Base-by-base conservation (phyloP, 2,888 invertebrate genomes). In the Helobdella robusta region DNA sequence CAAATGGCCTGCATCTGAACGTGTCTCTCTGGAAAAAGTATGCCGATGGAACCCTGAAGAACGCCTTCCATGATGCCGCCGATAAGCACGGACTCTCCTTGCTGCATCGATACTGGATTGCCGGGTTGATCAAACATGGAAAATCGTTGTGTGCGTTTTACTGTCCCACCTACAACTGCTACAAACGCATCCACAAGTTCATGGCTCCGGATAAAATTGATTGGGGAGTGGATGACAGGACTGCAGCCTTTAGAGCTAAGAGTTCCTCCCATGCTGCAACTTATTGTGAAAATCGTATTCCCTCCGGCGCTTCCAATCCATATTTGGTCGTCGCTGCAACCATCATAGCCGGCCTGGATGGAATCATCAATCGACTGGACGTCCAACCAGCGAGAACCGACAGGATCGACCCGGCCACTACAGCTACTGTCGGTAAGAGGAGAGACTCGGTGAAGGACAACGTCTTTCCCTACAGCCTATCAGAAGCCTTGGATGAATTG, bases 281-380 rank as follows among this genome's bases (percentile, higher is more conserved):
- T 15, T 70, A 70, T 52, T 18, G 68, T 6, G 70, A 70, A 50
- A 70, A 67, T 54, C 64, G 70, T 15, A 4, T 68, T 6, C 63
- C 68, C 6, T 66, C 67, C 15, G 50, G 62, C 2, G 48, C 66
- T 35, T 54, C 64, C 50, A 70, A 70, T 35, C 68, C 70, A 11
- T 70, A 70, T 65, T 56, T 70, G 20, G 68, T 67, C 11, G 35
- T 67, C 11, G 70, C 70, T 6, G 69, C 65, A 5, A 69, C 68
- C 28, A 34, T 70, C 4, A 70, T 70, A 6, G 70, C 70, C n/a
- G 70, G 70, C 36, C 25, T 70, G 2, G 70, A 72, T 54, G 71
- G 72, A 6, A 35, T 70, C 20, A 30, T 34, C 15, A 54, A 64
- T 28, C 59, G 64, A 20, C 62, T 70, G 32, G 62, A 35, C 0